phyloP scores from a whole-genome alignment of 2,797 vertebrate genomes.

The Pampus argenteus region DNA sequence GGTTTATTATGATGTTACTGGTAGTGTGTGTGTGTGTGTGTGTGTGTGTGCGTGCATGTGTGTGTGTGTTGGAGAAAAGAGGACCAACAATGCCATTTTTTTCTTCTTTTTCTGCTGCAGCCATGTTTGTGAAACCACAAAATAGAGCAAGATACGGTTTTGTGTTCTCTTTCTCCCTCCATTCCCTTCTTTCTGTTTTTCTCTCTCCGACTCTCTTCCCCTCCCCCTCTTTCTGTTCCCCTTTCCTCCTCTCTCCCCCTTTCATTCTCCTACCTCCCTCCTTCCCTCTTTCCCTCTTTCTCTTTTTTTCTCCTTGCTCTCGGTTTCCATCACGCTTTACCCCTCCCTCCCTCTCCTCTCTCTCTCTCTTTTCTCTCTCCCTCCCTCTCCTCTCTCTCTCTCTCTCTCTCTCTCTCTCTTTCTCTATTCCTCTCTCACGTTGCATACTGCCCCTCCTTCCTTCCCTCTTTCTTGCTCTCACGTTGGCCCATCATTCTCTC shows the following conservation, averaged over 20 bases:
- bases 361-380: constrained; percentile 21
- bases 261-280: constrained; percentile 6
- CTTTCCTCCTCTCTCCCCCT: constrained; percentile 27
- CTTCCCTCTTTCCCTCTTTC: constrained; percentile 6
- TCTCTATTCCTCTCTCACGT: constrained; percentile 47
- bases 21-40: constrained; percentile 2
- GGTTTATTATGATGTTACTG: background rate
- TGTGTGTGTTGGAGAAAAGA: background rate
- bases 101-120: constrained; percentile 53
- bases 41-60: constrained; percentile 2
- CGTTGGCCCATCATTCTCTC: constrained; percentile 38
- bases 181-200: constrained; percentile 50
- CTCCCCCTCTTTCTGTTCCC: constrained; percentile 37
- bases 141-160: constrained; percentile 52
- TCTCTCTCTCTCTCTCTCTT: constrained; percentile 27
- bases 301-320: constrained; percentile 52
- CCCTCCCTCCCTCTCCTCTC: constrained; percentile 53
- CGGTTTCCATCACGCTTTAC: constrained; percentile 61
- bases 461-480: constrained; percentile 40
- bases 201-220: constrained; percentile 53
- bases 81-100: constrained; percentile 28
- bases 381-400: constrained; percentile 33
- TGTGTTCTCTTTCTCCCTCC: constrained; percentile 54
- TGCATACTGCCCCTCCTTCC: constrained; percentile 40
- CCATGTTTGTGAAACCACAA: constrained; percentile 69